Percentiles rank a stretch among this genome's conserved stretches.
Evolutionary conservation across 2,113 vertebrate genomes (phyloP).

Genomic region (Balaeniceps rex): DNA sequence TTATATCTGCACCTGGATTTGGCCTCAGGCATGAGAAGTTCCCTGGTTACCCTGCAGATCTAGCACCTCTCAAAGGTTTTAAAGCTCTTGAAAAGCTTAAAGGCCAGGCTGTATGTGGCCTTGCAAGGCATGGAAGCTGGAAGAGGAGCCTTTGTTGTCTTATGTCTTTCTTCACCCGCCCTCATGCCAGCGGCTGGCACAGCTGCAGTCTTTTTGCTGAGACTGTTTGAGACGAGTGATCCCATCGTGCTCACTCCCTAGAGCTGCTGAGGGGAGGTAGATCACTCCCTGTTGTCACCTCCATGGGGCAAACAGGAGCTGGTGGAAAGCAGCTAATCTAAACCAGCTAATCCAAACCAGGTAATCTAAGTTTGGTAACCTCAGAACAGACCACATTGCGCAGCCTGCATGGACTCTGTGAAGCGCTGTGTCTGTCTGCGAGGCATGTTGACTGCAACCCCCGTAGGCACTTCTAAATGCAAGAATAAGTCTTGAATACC

Average conservation of each 20-base stretch:
- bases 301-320: neutral
- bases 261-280: neutral
- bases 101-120: neutral
- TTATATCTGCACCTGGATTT: neutral
- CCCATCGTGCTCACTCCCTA: rapidly evolving
- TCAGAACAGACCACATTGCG: neutral
- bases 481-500: neutral
- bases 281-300: neutral
- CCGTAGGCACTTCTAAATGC: neutral
- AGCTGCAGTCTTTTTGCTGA: neutral
- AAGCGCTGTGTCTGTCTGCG: rapidly evolving
- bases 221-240: neutral
- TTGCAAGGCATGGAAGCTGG: neutral
- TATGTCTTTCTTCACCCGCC: neutral
- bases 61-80: neutral
- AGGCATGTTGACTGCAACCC: neutral
- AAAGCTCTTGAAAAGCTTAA: neutral
- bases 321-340: neutral
- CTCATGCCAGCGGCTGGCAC: neutral
- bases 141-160: neutral
- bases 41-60: neutral
- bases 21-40: neutral
- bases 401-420: neutral
- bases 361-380: neutral
- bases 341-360: neutral